Evolutionary conservation across 1,140 invertebrate genomes (phyloP).

Genomic region (Tetramorium parvispinum): DNA sequence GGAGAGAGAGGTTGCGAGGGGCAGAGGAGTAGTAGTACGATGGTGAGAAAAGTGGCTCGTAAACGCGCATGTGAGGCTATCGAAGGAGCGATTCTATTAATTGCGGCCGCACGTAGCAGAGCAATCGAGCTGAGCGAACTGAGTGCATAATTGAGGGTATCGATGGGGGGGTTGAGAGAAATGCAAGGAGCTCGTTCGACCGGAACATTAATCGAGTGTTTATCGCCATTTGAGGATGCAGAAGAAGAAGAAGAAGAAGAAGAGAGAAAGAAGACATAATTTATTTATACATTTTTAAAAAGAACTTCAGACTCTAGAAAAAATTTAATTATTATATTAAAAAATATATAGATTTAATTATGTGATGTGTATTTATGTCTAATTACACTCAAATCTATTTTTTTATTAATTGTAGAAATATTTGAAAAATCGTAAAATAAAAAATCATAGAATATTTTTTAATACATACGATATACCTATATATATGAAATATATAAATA

Average conservation of each 20-base stretch:
- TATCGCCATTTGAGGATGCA: neutral
- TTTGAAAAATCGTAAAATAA: neutral
- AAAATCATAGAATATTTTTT: neutral
- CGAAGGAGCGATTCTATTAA: slow-evolving; percentile 55
- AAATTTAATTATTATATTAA: neutral
- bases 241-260: neutral
- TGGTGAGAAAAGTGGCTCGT: slow-evolving; percentile 53
- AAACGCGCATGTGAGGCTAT: slow-evolving; percentile 27
- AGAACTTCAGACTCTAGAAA: neutral
- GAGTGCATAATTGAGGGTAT: slow-evolving; percentile 52
- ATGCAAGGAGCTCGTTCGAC: slow-evolving; percentile 31
- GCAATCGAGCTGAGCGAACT: slow-evolving; percentile 48
- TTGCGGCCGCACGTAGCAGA: slow-evolving; percentile 45
- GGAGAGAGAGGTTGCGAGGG: neutral
- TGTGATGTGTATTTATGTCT: neutral
- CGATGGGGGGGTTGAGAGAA: slow-evolving; percentile 10
- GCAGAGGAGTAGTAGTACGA: neutral
- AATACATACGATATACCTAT: neutral
- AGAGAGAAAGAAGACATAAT: neutral
- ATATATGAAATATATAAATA: too few relatives aligned
- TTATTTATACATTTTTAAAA: neutral
- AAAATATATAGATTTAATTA: neutral
- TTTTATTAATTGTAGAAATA: neutral
- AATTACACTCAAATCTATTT: neutral
- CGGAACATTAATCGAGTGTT: slow-evolving; percentile 51